Evolutionary conservation across 2,797 vertebrate species (phyloP), one percentile per base, ranked within the genome.

Genomic region (Sciurus vulgaris): DNA sequence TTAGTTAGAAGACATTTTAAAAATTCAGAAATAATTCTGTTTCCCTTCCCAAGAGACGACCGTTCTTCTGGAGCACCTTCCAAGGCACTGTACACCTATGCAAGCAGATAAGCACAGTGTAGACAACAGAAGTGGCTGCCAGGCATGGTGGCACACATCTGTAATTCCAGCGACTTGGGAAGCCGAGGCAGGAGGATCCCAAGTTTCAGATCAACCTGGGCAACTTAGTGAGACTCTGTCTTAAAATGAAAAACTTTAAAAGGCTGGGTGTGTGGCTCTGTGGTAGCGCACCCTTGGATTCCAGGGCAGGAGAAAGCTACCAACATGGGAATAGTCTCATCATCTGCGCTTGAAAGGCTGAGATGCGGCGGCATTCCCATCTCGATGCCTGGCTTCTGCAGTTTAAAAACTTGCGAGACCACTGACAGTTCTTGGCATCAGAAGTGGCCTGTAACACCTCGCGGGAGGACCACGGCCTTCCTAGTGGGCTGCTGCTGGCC

Each of bases 1-100:
- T 86, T 93, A 88, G 79, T 1, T 81, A 70, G 22, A 69, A 56
- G 33, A 13, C 41, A 38, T 92, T 92, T 90, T 20, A 5, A 44
- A 54, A 70, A 51, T 81, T 41, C 77, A 59, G n/a, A 33, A 47
- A n/a, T 20, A 47, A 30, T 65, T 76, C 61, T 70, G 47, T 18
- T 18, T 67, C 73, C 26, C 12, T 18, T 69, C 38, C 13, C 15
- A 78, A 44, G 76, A 86, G 63, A 61, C 8, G 78, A 61, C 67
- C 24, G 3, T 70, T 59, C 56, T 17, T 83, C 74, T 78, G 59
- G 49, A 30, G 59, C 38, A n/a, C 74, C 76, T 51, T 59, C 47
- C 5, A 10, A 17, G 41, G 74, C 33, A 22, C 3, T 70, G 4
- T 11, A 2, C n/a, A 49, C 24, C 76, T 82, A 47, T 33, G 56